phyloP scores from a whole-genome alignment of 2,113 vertebrate genomes.

The Cyanocitta stelleri region DNA sequence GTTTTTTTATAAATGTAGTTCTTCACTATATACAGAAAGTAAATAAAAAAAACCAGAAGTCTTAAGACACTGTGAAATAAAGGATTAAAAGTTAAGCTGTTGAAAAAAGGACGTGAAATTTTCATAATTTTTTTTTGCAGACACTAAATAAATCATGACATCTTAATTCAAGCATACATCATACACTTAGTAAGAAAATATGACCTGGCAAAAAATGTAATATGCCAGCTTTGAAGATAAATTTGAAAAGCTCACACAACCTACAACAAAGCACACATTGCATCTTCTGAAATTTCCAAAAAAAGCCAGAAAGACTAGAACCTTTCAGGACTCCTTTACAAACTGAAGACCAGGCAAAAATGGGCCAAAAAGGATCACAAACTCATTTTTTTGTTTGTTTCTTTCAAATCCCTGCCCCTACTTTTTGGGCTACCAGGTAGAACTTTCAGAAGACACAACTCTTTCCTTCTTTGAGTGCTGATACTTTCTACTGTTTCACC shows the following conservation, averaged over 20 bases:
- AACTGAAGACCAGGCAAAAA: neutral
- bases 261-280: neutral
- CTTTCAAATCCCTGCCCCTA: neutral
- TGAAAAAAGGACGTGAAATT: neutral
- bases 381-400: neutral
- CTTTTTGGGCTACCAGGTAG: neutral
- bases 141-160: neutral
- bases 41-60: neutral
- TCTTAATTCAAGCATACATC: neutral
- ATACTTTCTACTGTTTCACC: neutral
- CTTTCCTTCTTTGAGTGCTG: neutral
- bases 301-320: neutral
- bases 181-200: neutral
- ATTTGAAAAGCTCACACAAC: neutral
- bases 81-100: neutral
- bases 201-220: neutral
- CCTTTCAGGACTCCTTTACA: neutral
- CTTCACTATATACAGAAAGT: neutral
- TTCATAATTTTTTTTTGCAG: neutral
- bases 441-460: neutral
- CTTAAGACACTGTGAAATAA: neutral
- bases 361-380: neutral
- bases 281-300: neutral
- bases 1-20: neutral
- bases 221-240: neutral